phyloP scores from a whole-genome alignment of 2,797 vertebrate species.

The Mormyrops boulengeri region DNA sequence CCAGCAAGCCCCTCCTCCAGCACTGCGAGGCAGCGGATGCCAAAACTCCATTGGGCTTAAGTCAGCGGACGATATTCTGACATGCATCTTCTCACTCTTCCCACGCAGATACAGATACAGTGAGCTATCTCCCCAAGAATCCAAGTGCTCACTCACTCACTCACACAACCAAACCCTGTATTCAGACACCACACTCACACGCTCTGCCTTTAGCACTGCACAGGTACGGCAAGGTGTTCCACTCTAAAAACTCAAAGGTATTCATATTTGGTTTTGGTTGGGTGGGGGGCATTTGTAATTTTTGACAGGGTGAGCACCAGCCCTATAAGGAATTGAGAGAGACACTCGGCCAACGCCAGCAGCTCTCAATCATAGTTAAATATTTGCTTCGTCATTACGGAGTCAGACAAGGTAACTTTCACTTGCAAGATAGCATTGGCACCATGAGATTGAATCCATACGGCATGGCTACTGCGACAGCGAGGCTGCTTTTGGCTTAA shows the following conservation, averaged over 20 bases:
- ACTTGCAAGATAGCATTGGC: background rate
- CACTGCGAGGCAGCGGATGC: background rate
- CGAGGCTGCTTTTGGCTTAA: background rate
- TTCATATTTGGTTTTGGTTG: background rate
- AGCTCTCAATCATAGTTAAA: background rate
- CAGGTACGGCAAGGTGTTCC: background rate
- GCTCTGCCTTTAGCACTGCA: background rate
- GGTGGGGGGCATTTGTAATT: background rate
- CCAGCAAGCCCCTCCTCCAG: background rate
- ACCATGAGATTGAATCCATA: background rate
- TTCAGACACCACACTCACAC: background rate
- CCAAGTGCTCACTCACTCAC: background rate
- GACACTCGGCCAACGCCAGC: background rate
- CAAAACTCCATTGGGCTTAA: background rate
- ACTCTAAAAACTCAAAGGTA: background rate
- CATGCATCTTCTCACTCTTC: background rate
- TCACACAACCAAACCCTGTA: background rate
- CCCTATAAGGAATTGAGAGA: background rate
- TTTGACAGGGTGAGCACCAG: background rate
- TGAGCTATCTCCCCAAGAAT: background rate
- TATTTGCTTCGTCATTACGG: background rate
- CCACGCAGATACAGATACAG: background rate
- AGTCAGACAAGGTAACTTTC: background rate
- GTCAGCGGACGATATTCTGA: background rate
- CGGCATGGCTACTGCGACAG: background rate